phyloP scores from a whole-genome alignment of 2,113 vertebrate genomes.

The Propithecus coquereli region DNA sequence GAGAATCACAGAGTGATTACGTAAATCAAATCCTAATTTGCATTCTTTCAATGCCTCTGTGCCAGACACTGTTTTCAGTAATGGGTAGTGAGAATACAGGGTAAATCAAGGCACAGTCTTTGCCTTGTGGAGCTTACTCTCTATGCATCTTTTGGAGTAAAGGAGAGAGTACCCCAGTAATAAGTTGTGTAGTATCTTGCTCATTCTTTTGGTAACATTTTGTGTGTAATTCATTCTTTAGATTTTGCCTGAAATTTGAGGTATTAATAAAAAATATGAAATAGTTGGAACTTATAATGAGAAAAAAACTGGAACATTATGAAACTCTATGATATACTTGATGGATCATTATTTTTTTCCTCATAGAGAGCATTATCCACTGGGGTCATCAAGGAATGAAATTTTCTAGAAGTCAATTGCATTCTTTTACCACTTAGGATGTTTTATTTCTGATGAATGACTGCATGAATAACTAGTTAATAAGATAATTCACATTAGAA shows the following conservation, averaged over 20 bases:
- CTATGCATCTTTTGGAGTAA: neutral
- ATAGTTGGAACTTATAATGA: neutral
- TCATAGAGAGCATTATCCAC: neutral
- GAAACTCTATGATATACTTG: neutral
- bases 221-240: neutral
- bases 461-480: slow-evolving; percentile 50
- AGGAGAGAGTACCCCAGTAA: neutral
- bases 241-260: slow-evolving; percentile 24
- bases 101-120: neutral
- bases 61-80: neutral
- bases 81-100: neutral
- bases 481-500: slow-evolving; percentile 55
- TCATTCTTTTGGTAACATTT: neutral
- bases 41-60: neutral
- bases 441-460: slow-evolving; percentile 55
- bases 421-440: slow-evolving; percentile 44
- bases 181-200: neutral
- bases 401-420: slow-evolving; percentile 32
- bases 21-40: neutral
- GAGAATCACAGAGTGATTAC: too few relatives aligned
- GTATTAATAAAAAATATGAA: neutral
- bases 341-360: neutral
- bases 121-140: neutral
- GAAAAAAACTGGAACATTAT: neutral
- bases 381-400: neutral